A percentile compares a stretch with the other conserved stretches of the same genome.
phyloP scores from a whole-genome alignment of 2,888 invertebrate species.

The Meandrusa payeni region DNA sequence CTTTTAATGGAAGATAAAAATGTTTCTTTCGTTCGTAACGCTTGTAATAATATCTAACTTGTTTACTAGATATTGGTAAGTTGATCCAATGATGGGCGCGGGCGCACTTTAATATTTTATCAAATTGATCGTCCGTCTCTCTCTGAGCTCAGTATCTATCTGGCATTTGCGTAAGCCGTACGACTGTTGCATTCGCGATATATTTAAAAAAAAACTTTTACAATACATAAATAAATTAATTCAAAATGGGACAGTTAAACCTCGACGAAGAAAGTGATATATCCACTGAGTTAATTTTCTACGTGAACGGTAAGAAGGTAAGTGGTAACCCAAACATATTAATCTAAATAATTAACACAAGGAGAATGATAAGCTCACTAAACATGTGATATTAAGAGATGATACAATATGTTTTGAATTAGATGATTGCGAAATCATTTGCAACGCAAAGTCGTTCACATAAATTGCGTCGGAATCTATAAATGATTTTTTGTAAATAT shows the following conservation, averaged over 20 bases:
- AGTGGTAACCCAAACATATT: slow-evolving; percentile 26
- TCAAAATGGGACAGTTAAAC: slow-evolving; percentile 57
- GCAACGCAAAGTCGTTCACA: too few relatives aligned
- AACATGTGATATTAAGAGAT: slow-evolving; percentile 5
- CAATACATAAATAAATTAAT: slow-evolving; percentile 15
- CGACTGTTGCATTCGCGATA: slow-evolving; percentile 8
- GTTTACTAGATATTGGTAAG: slow-evolving; percentile 10
- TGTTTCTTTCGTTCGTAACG: too few relatives aligned
- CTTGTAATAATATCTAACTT: not conserved
- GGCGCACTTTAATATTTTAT: slow-evolving; percentile 21
- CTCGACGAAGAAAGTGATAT: slow-evolving; percentile 56
- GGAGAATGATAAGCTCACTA: slow-evolving; percentile 5
- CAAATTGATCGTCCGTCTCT: slow-evolving; percentile 15
- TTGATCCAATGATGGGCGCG: slow-evolving; percentile 11
- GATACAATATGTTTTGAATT: not conserved
- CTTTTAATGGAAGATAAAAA: too few relatives aligned
- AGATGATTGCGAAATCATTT: too few relatives aligned
- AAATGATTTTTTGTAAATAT: too few relatives aligned
- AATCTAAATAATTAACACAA: slow-evolving; percentile 13
- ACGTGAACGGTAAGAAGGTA: slow-evolving; percentile 75
- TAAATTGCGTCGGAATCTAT: too few relatives aligned
- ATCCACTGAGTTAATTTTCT: slow-evolving; percentile 63
- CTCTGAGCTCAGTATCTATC: slow-evolving; percentile 28
- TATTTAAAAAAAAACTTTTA: slow-evolving; percentile 12
- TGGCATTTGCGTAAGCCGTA: slow-evolving; percentile 25